These are phyloP conservation scores for Enoplolaimus lenunculus DNA, from an alignment of 2,888 invertebrate genomes.

Conservation along the genomic window DNA sequence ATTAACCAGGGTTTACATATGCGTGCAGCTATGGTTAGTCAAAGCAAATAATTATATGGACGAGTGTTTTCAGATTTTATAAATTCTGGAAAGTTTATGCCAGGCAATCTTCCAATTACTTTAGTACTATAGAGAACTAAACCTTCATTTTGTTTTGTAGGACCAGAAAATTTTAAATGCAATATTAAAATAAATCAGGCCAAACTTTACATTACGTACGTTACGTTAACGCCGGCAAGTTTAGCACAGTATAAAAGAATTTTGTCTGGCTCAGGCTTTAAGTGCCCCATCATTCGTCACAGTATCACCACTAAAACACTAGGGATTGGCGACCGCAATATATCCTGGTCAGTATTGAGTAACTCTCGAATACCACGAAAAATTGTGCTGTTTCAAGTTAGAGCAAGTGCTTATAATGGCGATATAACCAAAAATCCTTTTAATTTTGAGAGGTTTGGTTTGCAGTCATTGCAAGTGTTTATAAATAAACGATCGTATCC, in stretches of 20 bases:
- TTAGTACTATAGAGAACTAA: not conserved
- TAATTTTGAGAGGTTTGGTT: not conserved
- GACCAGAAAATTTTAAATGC: not conserved
- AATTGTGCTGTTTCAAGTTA: constrained; percentile 2
- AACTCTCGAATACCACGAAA: not conserved
- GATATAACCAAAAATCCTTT: not conserved
- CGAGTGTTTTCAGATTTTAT: not conserved
- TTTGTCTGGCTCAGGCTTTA: not conserved
- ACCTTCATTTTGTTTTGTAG: not conserved
- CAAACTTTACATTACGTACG: not conserved
- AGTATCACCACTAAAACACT: not conserved
- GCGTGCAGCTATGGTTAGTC: not conserved
- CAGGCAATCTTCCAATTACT: not conserved
- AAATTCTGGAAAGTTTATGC: not conserved
- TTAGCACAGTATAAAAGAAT: constrained; percentile 1
- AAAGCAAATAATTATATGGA: not conserved
- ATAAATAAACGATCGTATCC: not conserved
- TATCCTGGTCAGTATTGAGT: not conserved
- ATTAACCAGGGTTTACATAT: not conserved
- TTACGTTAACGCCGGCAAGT: not conserved
- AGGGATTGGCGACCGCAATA: not conserved
- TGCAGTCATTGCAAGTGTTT: constrained; percentile 1
- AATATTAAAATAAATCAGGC: not conserved
- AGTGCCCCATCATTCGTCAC: not conserved
- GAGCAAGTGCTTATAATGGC: not conserved